Evolutionary conservation across 2,888 invertebrate species (phyloP).

Genomic region (Drosophila fulvimacula): DNA sequence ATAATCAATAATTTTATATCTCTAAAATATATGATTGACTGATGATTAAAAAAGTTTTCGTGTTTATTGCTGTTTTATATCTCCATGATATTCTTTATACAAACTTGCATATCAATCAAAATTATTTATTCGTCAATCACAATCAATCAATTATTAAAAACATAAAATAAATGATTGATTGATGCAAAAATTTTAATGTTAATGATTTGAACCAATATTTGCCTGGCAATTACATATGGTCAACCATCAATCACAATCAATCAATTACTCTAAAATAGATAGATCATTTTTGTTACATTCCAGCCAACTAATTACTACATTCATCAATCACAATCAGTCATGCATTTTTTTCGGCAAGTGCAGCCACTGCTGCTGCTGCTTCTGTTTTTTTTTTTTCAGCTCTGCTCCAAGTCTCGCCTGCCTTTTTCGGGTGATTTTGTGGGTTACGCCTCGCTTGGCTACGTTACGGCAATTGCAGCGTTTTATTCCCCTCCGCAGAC

Average conservation of each 20-base stretch:
- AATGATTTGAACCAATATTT: too few species aligned
- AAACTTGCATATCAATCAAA: not conserved
- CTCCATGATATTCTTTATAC: too few species aligned
- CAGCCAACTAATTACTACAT: not conserved
- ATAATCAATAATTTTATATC: too few species aligned
- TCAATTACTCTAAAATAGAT: not conserved
- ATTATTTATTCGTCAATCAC: not conserved
- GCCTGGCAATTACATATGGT: too few species aligned
- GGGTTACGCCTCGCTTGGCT: slow-evolving; percentile 69
- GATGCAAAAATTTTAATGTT: not conserved
- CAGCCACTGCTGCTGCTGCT: slow-evolving; percentile 9
- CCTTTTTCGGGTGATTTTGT: slow-evolving; percentile 60
- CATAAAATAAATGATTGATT: not conserved
- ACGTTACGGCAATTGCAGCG: slow-evolving; percentile 65
- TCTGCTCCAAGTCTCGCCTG: slow-evolving; percentile 18
- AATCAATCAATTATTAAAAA: not conserved
- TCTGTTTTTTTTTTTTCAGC: slow-evolving; percentile 11
- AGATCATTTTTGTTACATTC: not conserved
- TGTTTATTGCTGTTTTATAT: too few species aligned
- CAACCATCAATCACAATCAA: not conserved
- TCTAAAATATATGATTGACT: not conserved
- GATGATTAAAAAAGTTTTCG: too few species aligned
- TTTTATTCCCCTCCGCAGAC: slow-evolving; percentile 36
- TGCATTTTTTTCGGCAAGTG: slow-evolving; percentile 28
- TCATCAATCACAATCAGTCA: slow-evolving; percentile 41